These are phyloP conservation scores for Euzophera pinguis DNA, from an alignment of 2,888 invertebrate genomes.

Conservation along the genomic window DNA sequence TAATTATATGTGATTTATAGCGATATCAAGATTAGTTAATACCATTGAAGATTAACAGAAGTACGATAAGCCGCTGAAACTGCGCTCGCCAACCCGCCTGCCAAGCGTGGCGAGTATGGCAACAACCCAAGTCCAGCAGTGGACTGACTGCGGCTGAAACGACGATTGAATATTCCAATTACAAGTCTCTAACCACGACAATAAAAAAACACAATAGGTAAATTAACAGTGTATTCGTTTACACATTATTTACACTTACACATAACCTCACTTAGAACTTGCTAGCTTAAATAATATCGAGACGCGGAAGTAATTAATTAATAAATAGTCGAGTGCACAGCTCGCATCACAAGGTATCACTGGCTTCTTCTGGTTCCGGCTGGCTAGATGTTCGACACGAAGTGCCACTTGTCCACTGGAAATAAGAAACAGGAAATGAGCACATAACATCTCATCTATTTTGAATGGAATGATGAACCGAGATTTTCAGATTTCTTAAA, in stretches of 20 bases:
- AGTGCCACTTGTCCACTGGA: conserved; percentile 69
- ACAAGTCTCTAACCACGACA: no score
- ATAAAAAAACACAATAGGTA: not conserved
- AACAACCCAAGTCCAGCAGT: no score
- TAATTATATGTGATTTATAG: no score
- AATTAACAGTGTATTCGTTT: not conserved
- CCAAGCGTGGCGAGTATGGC: no score
- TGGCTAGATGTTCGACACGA: conserved; percentile 51
- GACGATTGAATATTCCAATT: no score
- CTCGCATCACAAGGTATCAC: not conserved
- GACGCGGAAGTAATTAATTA: not conserved
- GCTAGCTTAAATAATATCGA: conserved; percentile 1
- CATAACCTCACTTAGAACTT: not conserved
- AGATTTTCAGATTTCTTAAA: no score
- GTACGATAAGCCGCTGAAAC: no score
- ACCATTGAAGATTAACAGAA: no score
- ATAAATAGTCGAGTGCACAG: not conserved
- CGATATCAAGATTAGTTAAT: not conserved
- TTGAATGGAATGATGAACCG: no score
- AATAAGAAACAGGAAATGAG: conserved; percentile 22
- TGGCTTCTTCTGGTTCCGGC: not conserved
- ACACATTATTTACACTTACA: not conserved
- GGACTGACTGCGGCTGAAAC: no score
- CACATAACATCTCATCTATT: not conserved
- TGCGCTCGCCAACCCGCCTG: no score